These are phyloP conservation scores for Sycophila texana DNA, from an alignment of 2,888 invertebrate species.

Conservation along the genomic window DNA sequence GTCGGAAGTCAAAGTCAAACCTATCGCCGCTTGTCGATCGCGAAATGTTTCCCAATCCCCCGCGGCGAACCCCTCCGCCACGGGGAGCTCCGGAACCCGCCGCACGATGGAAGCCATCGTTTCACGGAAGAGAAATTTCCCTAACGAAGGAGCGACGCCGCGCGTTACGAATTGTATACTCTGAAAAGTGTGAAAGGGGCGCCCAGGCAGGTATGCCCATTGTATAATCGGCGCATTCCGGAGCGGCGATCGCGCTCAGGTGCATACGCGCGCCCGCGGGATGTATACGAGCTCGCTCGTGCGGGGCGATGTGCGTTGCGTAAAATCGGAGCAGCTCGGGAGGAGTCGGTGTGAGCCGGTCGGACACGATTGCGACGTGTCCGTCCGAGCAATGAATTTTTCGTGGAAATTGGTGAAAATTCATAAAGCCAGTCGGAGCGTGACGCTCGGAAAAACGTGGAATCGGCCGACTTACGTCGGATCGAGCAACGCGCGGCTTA, in stretches of 20 bases:
- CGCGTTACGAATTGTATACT: background rate
- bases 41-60: slow-evolving; percentile 33
- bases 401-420: slow-evolving; percentile 13
- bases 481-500: no score
- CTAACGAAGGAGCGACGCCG: slow-evolving; percentile 28
- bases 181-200: slow-evolving; percentile 44
- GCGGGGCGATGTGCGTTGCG: slow-evolving; percentile 13
- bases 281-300: background rate
- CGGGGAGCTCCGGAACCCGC: no score
- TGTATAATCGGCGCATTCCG: slow-evolving; percentile 40
- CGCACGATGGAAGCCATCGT: background rate
- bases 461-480: no score
- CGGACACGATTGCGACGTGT: slow-evolving; percentile 19
- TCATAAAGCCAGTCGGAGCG: no score
- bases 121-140: slow-evolving; percentile 47
- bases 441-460: no score
- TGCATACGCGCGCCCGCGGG: background rate
- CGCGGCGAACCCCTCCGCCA: no score
- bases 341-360: background rate
- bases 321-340: background rate
- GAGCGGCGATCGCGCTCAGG: background rate
- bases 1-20: slow-evolving; percentile 26
- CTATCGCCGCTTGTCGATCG: slow-evolving; percentile 3
- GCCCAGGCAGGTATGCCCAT: background rate
- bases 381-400: background rate